Base-by-base conservation (phyloP, 1,140 invertebrate species). In the Drosophila seguyi region DNA sequence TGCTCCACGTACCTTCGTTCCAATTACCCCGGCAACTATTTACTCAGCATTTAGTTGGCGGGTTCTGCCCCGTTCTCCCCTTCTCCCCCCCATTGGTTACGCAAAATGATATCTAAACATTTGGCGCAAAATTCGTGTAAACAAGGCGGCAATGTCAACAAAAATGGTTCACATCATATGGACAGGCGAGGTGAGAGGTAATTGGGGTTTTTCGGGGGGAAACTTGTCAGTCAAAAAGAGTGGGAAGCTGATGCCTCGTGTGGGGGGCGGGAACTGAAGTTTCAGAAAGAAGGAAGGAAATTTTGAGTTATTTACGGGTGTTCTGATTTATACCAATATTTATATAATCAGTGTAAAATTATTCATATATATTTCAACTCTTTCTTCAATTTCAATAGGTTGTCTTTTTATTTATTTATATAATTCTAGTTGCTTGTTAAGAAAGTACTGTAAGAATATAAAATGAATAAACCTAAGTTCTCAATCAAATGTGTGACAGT, bases 11-110 rank as follows among this genome's bases (percentile, higher is more conserved):
- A 72, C 66, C 75, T 79, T 50, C 65, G 56, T 67, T 45, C 77
- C 86, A 90, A 90, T 90, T 90, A 85, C 61, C 76, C 62, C 56
- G 60, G 62, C 78, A 90, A 90, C 86, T 90, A 90, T 90, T 90
- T 90, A 65, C 45, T 42, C 41, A 75, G 58, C 63, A 77, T 84
- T 88, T 69, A 81, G 68, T 87, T 80, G 68, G 63, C 60, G 74
- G 53, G 60, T 57, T 42, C 61, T 13, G 59, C 27, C 44, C 13
- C 27, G 16, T 14, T 25, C 20, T 34, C 34, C 20, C 25, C n/a
- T 5, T 1, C 29, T 34, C 6, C 20, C 25, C n/a, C n/a, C 20
- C 22, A 58, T 39, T 10, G 66, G 75, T 78, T 79, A 72, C 78
- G 53, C 78, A 79, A 79, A 81, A 79, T 81, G 55, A 73, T 85